Base-by-base conservation (phyloP, 2,888 invertebrate genomes). In the Phytoseiulus persimilis region DNA sequence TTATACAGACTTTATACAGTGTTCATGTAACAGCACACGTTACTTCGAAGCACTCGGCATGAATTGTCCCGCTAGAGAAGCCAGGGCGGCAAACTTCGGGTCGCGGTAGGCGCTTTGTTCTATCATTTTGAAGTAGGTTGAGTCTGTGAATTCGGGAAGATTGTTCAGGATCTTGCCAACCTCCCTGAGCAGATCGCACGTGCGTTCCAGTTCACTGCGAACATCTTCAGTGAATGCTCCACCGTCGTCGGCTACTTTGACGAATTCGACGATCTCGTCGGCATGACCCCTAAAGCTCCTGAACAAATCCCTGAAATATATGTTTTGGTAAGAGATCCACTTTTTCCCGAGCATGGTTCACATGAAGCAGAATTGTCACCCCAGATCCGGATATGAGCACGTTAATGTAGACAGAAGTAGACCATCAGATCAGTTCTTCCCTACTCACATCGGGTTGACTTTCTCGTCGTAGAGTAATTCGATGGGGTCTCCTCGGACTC, bases 201-300 rank as follows among this genome's bases (percentile, higher is more conserved):
- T 32, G 9, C 87, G 31, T 14, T 33, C 39, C 3, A 87, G 32
- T 9, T 87, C 39, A n/a, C 23, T 9, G 14, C 33, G 32, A 5
- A 87, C 39, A 9, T 87, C 87, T n/a, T n/a, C 33, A 0, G 87
- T 28, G 33, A 39, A 87, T 28, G 39, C 87, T 32, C 87, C 87
- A 6, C 45, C 87, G 9, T 32, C 39, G 2, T 87, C n/a, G 32
- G 32, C 32, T n/a, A 28, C 6, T 28, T 14, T 32, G 6, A 87
- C 33, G 32, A 87, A 33, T n/a, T 33, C 87, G 39, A 33, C 23
- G 0, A 87, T 87, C 28, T 31, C 87, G 14, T 87, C 87, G 33
- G 87, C 33, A 87, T 87, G 32, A n/a, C 32, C 28, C 87, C 87
- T n/a, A 18, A 39, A 87, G 31, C 87, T 87, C 33, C 87, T 33